Evolutionary conservation across 2,797 vertebrate species (phyloP), one percentile per base, ranked within the genome.

Genomic region (Lepidocolaptes lacrymiger): DNA sequence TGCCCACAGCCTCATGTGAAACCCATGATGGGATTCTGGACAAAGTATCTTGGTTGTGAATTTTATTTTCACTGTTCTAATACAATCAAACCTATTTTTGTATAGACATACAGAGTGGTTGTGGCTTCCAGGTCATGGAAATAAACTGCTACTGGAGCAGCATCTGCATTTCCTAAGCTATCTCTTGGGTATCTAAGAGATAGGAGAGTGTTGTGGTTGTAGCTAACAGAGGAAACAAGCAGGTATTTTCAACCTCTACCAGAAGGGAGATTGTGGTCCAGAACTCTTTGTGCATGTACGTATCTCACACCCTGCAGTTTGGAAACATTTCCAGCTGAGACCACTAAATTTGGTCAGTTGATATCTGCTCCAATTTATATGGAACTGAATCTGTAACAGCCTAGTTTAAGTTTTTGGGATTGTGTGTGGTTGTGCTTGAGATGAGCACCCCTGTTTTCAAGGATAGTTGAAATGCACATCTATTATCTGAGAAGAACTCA

Each of bases 21-120:
- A 95, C 66, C 43, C 9, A 2, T 78, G 88, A 94, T 64, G 73
- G 88, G 88, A 95, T 95, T 78, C 27, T 26, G 22, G 62, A 93
- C 73, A 51, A n/a, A 46, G 89, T 44, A 20, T 80, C 88, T 78
- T 44, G 43, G 34, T 20, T 28, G 41, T 46, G 59, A 88, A 91
- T 80, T 78, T 75, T 82, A 52, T 94, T 95, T 80, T 79, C 44
- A 5, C 37, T 46, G 21, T 61, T 89, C 61, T 83, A 69, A 94
- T 39, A 63, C 44, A 89, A 89, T 58, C 72, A 92, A 85, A 85
- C 44, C 20, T 58, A 26, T 48, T 93, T 49, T 66, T 85, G 39
- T 72, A 43, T 7, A 76, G 55, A 79, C 15, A 34, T 17, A 76
- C 52, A 61, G 37, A 88, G 36, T 6, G 30, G 41, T 37, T 74